phyloP scores from a whole-genome alignment of 2,797 vertebrate species.

The Morus bassanus region DNA sequence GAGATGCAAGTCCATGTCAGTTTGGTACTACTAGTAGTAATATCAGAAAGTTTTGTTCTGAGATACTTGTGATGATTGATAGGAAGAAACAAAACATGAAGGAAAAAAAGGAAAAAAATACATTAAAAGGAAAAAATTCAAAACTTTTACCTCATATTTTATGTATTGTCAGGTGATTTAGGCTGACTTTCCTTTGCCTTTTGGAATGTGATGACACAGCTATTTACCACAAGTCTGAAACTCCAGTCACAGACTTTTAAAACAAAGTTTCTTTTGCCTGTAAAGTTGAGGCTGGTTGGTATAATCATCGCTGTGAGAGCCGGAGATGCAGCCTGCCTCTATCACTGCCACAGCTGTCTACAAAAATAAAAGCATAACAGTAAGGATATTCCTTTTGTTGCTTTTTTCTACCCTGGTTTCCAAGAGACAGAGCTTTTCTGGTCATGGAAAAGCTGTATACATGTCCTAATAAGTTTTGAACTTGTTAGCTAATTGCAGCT shows the following conservation, averaged over 20 bases:
- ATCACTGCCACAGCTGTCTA: neutral
- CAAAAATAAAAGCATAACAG: neutral
- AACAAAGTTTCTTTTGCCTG: neutral
- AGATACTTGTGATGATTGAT: neutral
- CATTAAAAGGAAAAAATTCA: neutral
- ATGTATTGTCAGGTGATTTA: neutral
- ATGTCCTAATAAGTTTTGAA: neutral
- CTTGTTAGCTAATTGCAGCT: neutral
- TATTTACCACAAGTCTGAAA: neutral
- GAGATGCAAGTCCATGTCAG: neutral
- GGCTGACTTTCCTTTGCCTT: neutral
- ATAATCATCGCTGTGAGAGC: neutral
- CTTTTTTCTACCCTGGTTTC: neutral
- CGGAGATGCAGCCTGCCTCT: neutral
- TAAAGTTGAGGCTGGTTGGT: neutral
- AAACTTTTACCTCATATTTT: neutral
- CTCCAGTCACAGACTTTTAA: neutral
- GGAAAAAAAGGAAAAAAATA: fast-evolving
- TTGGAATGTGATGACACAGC: neutral
- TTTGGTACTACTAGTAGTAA: neutral
- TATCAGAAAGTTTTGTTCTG: neutral
- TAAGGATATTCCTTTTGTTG: neutral
- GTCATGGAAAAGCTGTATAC: neutral
- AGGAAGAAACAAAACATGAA: neutral
- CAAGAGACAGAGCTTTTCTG: neutral